A percentile compares a stretch with the other conserved stretches of the same genome.
phyloP scores from a whole-genome alignment of 2,888 invertebrate species.

The Hypomecis punctinalis region DNA sequence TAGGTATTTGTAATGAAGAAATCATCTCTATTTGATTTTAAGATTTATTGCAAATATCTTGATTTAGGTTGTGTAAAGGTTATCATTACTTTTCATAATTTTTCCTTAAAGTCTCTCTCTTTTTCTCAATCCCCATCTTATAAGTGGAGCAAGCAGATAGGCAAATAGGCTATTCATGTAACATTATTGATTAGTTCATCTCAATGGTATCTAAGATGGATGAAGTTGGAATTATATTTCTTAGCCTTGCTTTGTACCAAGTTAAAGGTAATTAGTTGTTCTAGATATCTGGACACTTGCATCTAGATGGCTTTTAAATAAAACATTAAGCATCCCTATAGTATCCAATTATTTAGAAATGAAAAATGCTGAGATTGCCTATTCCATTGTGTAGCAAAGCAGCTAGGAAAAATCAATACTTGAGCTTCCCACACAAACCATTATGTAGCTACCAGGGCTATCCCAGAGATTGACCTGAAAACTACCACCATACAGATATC shows the following conservation, averaged over 20 bases:
- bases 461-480: constrained; percentile 8
- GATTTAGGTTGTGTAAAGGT: neutral
- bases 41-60: too few relatives aligned
- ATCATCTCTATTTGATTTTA: too few relatives aligned
- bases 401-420: constrained; percentile 79
- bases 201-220: constrained; percentile 29
- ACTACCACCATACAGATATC: constrained; percentile 13
- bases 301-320: neutral
- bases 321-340: neutral
- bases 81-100: neutral
- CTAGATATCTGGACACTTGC: too few relatives aligned
- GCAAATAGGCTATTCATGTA: constrained; percentile 27
- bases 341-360: neutral
- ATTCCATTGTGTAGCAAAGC: constrained; percentile 65
- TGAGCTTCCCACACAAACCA: constrained; percentile 52
- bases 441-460: constrained; percentile 36
- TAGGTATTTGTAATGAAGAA: too few relatives aligned
- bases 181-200: constrained; percentile 33
- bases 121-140: constrained; percentile 10
- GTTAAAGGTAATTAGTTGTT: too few relatives aligned
- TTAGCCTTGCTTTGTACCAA: neutral
- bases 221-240: constrained; percentile 15
- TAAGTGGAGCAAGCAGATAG: constrained; percentile 22
- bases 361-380: constrained; percentile 44
- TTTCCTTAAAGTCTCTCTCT: constrained; percentile 3